phyloP scores from a whole-genome alignment of 2,888 invertebrate species.

The Clitarchus hookeri region DNA sequence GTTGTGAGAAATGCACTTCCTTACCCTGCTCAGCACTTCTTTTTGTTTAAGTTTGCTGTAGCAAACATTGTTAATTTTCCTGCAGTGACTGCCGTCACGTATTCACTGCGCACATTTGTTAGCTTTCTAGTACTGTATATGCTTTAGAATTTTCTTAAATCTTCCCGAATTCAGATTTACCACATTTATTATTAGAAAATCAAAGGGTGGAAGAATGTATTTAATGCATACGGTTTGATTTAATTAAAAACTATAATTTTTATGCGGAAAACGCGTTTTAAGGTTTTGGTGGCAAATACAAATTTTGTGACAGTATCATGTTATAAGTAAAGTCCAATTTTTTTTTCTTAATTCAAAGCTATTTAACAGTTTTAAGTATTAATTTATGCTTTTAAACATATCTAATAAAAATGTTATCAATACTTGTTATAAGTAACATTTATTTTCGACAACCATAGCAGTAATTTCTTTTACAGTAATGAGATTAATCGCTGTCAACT shows the following conservation, averaged over 20 bases:
- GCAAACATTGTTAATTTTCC: not conserved
- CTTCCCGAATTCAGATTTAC: not conserved
- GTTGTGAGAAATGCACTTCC: not conserved
- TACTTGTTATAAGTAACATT: no score
- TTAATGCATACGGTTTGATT: not conserved
- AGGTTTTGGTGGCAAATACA: not conserved
- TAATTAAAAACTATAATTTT: no score
- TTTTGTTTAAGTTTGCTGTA: not conserved
- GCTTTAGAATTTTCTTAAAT: not conserved
- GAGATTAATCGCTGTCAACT: no score
- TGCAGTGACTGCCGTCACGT: not conserved
- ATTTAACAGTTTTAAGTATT: no score
- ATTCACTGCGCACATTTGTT: not conserved
- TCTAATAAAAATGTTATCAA: no score
- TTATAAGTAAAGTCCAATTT: no score
- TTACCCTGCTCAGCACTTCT: not conserved
- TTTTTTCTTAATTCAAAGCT: no score
- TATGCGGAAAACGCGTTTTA: not conserved
- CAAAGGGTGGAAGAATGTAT: no score
- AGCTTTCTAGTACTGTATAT: not conserved
- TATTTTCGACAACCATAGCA: no score
- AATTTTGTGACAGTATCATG: no score
- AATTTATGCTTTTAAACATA: no score
- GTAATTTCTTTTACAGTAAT: no score
- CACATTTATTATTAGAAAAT: not conserved